Conservation (phyloP, 2,113 vertebrate genomes). For the Myrmophylax atrothorax region DNA sequence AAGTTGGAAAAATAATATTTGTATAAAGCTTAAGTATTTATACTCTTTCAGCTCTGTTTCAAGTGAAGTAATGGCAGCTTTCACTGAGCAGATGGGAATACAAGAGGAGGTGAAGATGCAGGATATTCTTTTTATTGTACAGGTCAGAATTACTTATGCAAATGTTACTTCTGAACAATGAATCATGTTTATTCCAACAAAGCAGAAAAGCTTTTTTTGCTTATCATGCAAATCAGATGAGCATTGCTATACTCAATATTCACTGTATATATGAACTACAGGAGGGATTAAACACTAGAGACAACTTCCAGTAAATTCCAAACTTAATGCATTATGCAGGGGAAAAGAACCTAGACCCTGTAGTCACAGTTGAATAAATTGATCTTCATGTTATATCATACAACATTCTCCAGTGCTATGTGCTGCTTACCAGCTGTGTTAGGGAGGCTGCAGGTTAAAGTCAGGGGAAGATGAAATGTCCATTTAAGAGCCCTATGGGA, state of each 20-base stretch:
- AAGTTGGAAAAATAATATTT: constrained; percentile 12
- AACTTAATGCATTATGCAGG: constrained; percentile 8
- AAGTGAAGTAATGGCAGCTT: not conserved
- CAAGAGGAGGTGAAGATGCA: not conserved
- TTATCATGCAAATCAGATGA: not conserved
- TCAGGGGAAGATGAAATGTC: constrained; percentile 1
- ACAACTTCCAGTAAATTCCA: constrained; percentile 6
- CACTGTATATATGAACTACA: not conserved
- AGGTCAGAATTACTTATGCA: not conserved
- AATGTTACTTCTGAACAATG: not conserved
- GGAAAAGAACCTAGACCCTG: not conserved
- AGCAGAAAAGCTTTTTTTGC: not conserved
- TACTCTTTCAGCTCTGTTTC: not conserved
- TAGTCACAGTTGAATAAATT: constrained; percentile 10
- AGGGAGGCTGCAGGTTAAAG: not conserved
- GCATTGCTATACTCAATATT: not conserved
- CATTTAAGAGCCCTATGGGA: constrained; percentile 23
- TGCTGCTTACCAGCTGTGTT: not conserved
- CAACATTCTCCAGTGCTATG: not conserved
- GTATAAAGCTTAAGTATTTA: not conserved
- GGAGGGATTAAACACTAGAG: not conserved
- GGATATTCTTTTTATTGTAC: not conserved
- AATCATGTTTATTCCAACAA: not conserved
- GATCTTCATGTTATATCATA: not conserved
- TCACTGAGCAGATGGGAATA: not conserved